Percentiles rank a stretch among this genome's conserved stretches.
Evolutionary conservation across 2,888 invertebrate species (phyloP).

Genomic region (Apocheima hispidaria): DNA sequence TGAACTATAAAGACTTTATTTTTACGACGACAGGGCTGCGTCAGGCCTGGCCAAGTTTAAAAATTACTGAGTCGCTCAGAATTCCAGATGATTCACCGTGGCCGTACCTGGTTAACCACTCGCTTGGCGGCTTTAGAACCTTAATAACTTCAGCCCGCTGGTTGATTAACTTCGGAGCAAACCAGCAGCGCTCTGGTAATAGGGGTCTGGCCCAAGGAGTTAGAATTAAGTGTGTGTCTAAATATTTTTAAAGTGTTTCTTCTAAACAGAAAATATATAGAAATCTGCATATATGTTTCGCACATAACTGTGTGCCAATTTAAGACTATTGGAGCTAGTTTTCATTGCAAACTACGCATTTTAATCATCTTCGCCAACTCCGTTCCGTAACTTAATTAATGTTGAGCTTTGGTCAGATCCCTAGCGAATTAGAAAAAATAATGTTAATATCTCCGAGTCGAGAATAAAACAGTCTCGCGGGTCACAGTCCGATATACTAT

Average conservation of each 20-base stretch:
- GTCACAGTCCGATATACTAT: conserved; percentile 7
- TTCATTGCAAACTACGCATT: no score
- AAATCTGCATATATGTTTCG: no score
- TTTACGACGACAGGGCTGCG: not conserved
- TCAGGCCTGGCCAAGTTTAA: not conserved
- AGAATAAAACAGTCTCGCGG: not conserved
- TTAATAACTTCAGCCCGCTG: not conserved
- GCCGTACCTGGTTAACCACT: not conserved
- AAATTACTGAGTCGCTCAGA: not conserved
- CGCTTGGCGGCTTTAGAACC: not conserved
- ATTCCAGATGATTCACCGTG: not conserved
- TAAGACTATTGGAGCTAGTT: no score
- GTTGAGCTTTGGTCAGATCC: not conserved
- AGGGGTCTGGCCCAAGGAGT: no score
- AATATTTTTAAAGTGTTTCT: no score
- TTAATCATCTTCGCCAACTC: no score
- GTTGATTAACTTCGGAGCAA: no score
- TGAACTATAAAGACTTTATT: not conserved
- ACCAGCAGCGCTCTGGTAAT: no score
- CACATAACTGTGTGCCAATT: no score
- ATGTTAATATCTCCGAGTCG: not conserved
- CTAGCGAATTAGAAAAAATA: not conserved
- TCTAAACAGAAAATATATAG: no score
- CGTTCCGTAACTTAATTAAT: no score
- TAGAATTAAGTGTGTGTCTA: no score